Evolutionary conservation across 2,797 vertebrate species (phyloP), one percentile per base, ranked within the genome.

Genomic region (Nasua narica): DNA sequence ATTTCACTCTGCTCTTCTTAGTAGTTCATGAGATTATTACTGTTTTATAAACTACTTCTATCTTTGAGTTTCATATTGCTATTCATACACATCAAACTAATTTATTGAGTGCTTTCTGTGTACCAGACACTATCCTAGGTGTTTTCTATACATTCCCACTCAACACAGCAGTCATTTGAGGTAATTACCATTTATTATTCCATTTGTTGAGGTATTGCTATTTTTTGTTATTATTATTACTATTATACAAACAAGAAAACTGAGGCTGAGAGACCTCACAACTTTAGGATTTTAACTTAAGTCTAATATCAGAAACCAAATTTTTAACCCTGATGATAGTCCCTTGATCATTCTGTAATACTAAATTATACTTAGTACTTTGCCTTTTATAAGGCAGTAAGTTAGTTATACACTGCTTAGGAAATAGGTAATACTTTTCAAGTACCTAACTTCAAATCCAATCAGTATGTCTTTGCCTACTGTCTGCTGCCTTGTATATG

Each of bases 21-120:
- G 78, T 79, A 92, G 43, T 79, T 87, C 43, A 60, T 70, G 62
- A 92, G 23, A 95, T 76, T 52, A 85, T 90, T 92, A 37, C 46
- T 92, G n/a, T 69, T 65, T 77, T 84, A 3, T 95, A 72, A 87
- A 74, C 15, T 60, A 85, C 23, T 48, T 85, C 43, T 50, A 0
- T 87, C 56, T 91, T 88, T 72, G 50, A 91, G 43, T 86, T 95
- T 94, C 46, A 35, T 85, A 40, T 60, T 86, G 40, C 50, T 94
- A 56, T 1, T 82, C 2, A 67, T 29, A 67, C 1, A 78, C 10
- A 32, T 78, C 54, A 70, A 67, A 43, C 13, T 70, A 85, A 58
- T 86, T 56, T 84, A 70, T 76, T 25, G 37, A 88, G 15, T 85
- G 15, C 13, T 93, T 67, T 56, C 50, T 93, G 1, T 70, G 18